Evolutionary conservation across 2,113 vertebrate genomes (phyloP).

Genomic region (Ochotona princeps): DNA sequence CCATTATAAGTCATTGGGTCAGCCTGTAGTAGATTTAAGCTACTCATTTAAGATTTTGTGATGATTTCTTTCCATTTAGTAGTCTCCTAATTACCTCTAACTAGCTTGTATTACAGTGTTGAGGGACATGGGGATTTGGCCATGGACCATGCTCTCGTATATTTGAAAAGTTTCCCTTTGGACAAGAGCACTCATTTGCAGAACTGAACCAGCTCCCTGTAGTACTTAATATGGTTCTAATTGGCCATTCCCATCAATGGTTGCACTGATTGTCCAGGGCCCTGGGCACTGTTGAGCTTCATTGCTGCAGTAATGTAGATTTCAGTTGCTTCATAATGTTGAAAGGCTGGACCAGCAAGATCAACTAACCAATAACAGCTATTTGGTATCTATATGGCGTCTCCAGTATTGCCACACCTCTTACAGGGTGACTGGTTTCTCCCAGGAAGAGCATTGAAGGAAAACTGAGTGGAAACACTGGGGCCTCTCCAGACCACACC

Average conservation of each 20-base stretch:
- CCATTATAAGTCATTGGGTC: not conserved
- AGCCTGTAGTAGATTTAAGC: not conserved
- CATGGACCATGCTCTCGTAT: not conserved
- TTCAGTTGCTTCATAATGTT: not conserved
- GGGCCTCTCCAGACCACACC: not conserved
- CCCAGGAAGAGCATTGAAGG: not conserved
- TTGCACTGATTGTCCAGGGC: not conserved
- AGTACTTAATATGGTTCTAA: not conserved
- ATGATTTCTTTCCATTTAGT: slow-evolving; percentile 13
- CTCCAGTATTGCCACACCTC: not conserved
- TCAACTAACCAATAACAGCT: not conserved
- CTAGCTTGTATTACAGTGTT: not conserved
- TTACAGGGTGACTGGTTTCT: not conserved
- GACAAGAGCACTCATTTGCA: not conserved
- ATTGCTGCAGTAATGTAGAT: not conserved
- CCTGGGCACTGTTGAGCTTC: not conserved
- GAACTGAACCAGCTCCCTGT: not conserved
- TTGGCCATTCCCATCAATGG: not conserved
- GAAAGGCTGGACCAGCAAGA: not conserved
- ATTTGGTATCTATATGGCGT: too few species aligned
- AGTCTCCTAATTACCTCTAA: not conserved
- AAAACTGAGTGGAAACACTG: not conserved
- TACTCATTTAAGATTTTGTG: not conserved
- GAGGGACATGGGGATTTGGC: not conserved
- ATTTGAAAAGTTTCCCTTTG: slow-evolving; percentile 22